Base-by-base conservation (phyloP, 2,888 invertebrate species). In the Brachyopa scutellaris region DNA sequence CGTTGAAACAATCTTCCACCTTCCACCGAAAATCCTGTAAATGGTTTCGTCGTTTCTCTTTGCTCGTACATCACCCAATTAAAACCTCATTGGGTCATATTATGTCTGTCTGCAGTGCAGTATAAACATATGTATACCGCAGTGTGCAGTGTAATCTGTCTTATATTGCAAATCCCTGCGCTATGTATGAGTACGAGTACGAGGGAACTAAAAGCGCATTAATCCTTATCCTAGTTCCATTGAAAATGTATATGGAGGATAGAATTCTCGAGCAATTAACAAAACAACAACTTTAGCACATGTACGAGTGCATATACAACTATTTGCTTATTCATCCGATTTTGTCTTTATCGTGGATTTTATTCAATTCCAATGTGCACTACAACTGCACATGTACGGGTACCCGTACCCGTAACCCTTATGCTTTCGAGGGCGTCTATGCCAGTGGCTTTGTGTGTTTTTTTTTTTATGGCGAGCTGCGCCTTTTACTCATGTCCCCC, bases 261-360 rank as follows among this genome's bases (percentile, higher is more conserved):
- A 69, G 62, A 55, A 69, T 80, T 80, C 79, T 74, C 69, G 74
- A 74, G 67, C 79, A 80, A 80, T 80, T 80, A 80, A 74, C 74
- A 64, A 57, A 80, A 80, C 79, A 80, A 80, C 74, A 80, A 80
- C 74, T 74, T 57, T 36, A 49, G 74, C 74, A 80, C 67, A 40
- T 8, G n/a, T n/a, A n/a, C n/a, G n/a, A n/a, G n/a, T n/a, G n/a
- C n/a, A 61, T 38, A 72, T 72, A 23, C 49, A 55, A 55, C 55
- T 66, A 69, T 80, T 80, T 80, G 79, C 62, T 36, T 74, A 51
- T 49, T 69, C 79, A 74, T 55, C 57, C 67, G 69, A 73, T 74
- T 57, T 79, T 42, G 29, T 49, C 36, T 45, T 42, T 23, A 19
- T 31, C 49, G 59, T 62, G 33, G 19, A 21, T 67, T 70, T 73